phyloP scores from a whole-genome alignment of 2,888 invertebrate species.

The Zygogramma bicolorata region DNA sequence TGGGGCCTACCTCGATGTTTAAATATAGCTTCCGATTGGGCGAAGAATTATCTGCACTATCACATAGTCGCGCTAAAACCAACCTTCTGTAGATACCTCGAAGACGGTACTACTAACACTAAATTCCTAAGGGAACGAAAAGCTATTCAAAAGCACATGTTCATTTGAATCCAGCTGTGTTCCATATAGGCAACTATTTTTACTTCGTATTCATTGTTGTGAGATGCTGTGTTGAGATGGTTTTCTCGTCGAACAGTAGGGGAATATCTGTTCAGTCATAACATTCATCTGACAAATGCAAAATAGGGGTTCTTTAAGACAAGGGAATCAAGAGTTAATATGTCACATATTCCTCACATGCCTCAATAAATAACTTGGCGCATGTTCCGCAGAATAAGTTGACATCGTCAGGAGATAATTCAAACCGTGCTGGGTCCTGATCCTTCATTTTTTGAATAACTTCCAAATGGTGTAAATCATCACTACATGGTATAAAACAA shows the following conservation, averaged over 20 bases:
- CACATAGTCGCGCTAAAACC: slow-evolving; percentile 1
- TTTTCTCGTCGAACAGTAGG: neutral
- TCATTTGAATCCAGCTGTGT: neutral
- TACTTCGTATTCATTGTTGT: neutral
- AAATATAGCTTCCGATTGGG: neutral
- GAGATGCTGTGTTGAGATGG: neutral
- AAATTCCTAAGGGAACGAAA: neutral
- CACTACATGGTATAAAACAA: too few species aligned
- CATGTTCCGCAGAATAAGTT: too few species aligned
- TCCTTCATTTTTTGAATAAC: too few species aligned
- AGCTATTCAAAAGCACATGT: neutral
- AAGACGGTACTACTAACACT: neutral
- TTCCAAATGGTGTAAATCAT: too few species aligned
- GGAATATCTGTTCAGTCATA: too few species aligned
- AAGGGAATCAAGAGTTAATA: too few species aligned
- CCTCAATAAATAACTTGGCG: too few species aligned
- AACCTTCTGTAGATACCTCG: neutral
- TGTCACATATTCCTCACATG: too few species aligned
- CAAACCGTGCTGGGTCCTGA: too few species aligned
- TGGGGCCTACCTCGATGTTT: neutral
- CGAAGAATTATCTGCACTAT: neutral
- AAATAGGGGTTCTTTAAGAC: too few species aligned
- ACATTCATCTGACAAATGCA: too few species aligned
- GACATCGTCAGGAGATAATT: too few species aligned
- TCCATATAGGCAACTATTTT: slow-evolving; percentile 1